Conservation (phyloP, 2,113 vertebrate genomes). For the Vulpes vulpes region DNA sequence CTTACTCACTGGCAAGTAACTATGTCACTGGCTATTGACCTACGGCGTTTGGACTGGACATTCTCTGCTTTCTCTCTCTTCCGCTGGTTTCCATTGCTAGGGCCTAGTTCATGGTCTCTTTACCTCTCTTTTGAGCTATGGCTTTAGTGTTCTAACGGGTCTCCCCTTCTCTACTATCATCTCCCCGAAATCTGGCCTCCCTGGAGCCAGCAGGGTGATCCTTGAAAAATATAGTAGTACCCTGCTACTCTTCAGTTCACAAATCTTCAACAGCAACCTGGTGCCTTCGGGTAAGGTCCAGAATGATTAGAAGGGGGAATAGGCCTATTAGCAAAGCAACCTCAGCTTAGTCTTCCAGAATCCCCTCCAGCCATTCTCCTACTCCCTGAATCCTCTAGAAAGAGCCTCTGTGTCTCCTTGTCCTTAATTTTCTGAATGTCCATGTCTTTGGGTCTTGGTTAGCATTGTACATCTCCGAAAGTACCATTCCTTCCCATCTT, state of each 20-base stretch:
- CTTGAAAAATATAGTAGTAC: neutral
- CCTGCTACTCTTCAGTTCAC: neutral
- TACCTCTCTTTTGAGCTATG: neutral
- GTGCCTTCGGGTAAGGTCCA: neutral
- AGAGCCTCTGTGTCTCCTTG: neutral
- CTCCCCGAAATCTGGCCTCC: neutral
- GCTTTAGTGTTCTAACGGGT: neutral
- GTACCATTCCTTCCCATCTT: neutral
- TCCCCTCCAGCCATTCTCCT: neutral
- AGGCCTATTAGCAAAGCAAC: neutral
- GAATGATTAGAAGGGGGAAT: neutral
- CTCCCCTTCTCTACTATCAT: neutral
- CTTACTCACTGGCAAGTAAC: neutral
- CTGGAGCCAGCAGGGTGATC: neutral
- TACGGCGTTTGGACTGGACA: neutral
- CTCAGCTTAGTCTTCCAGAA: neutral
- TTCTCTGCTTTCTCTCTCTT: neutral
- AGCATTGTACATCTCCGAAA: neutral
- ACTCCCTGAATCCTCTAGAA: neutral
- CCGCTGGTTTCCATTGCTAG: neutral
- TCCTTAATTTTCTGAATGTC: neutral
- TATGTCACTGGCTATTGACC: neutral
- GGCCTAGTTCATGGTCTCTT: neutral
- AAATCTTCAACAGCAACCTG: neutral
- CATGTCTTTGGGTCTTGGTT: neutral